These are phyloP conservation scores for Drosophila equinoxialis DNA, from an alignment of 1,140 invertebrate species.

Conservation along the genomic window DNA sequence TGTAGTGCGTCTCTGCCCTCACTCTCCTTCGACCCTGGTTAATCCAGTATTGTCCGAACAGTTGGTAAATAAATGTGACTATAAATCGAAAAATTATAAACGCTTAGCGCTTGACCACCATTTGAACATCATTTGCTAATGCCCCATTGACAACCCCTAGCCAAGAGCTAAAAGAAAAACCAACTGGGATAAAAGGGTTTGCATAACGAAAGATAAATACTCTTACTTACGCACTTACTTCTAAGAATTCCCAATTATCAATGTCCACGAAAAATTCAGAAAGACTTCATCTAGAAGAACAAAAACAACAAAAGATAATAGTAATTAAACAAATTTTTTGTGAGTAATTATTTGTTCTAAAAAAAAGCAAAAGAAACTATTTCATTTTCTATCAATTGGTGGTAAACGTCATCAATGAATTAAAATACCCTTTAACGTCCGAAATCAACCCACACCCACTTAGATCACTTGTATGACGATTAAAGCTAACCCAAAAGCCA, in stretches of 20 bases:
- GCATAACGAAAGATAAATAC: constrained; percentile 17
- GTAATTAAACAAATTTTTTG: no score
- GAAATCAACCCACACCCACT: not conserved
- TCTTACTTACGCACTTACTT: constrained; percentile 3
- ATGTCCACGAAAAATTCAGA: no score
- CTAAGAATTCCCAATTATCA: no score
- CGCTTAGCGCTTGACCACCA: constrained; percentile 68
- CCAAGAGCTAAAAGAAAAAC: no score
- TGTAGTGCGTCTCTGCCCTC: not conserved
- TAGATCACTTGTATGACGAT: not conserved
- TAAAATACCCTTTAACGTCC: not conserved
- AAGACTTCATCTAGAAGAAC: no score
- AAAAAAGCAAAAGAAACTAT: no score
- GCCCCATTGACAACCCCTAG: constrained; percentile 24
- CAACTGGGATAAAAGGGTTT: not conserved
- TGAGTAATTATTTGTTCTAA: no score
- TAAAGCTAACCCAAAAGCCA: constrained; percentile 3
- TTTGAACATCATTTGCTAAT: constrained; percentile 48
- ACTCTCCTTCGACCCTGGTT: not conserved
- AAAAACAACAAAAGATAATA: no score
- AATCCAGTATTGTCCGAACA: constrained; percentile 38
- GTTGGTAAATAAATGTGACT: constrained; percentile 72
- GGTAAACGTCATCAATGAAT: not conserved
- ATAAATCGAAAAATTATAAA: constrained; percentile 82
- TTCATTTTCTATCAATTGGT: not conserved